phyloP scores from a whole-genome alignment of 2,797 vertebrate genomes.

The Tenualosa thibaudeaui region DNA sequence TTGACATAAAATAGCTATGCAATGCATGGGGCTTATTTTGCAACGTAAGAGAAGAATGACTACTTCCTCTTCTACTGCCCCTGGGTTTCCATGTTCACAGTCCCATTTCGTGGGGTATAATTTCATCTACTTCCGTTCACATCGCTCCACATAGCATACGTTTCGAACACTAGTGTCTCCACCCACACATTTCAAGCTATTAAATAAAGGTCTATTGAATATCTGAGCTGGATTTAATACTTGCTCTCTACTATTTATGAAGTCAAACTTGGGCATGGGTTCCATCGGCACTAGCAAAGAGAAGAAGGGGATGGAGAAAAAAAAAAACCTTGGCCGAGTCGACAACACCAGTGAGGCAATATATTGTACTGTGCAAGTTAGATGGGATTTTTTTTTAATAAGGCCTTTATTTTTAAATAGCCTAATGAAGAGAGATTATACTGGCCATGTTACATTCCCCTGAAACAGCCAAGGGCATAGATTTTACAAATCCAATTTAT shows the following conservation, averaged over 20 bases:
- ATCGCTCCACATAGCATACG: neutral
- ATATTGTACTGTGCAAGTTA: neutral
- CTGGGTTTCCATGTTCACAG: neutral
- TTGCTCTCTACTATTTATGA: neutral
- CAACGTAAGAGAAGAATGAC: neutral
- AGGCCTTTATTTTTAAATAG: neutral
- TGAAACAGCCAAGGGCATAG: slow-evolving; percentile 24
- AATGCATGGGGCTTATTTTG: neutral
- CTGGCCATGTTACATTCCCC: neutral
- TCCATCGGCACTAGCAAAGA: neutral
- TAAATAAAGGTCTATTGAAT: neutral
- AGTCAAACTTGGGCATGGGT: neutral
- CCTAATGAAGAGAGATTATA: slow-evolving; percentile 8
- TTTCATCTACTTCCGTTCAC: neutral
- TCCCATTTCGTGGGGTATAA: neutral
- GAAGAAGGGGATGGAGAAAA: neutral
- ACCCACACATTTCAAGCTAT: neutral
- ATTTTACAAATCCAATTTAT: slow-evolving; percentile 38
- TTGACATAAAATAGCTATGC: neutral
- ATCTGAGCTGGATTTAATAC: slow-evolving; percentile 19
- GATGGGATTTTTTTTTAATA: neutral
- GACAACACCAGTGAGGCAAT: neutral
- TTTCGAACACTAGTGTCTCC: neutral
- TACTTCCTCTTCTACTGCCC: neutral
- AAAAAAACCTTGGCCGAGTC: neutral